A percentile compares a stretch with the other conserved stretches of the same genome.
Evolutionary conservation across 1,140 invertebrate genomes (phyloP).

Genomic region (Bathynomus jamesi): DNA sequence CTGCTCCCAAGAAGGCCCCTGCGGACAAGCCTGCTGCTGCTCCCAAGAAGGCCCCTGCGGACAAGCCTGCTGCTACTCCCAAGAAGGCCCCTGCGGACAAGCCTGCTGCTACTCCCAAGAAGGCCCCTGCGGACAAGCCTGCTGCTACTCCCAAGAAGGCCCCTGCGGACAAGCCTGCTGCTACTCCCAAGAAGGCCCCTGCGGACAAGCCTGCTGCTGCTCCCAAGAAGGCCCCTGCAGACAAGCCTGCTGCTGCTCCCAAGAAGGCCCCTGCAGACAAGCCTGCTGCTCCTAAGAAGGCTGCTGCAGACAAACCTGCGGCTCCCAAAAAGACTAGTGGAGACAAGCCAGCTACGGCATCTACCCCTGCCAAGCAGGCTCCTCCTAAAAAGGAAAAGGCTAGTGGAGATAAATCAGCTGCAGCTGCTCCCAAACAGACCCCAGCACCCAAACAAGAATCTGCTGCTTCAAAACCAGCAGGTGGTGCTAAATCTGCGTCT

Average conservation of each 20-base stretch:
- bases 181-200: too few relatives aligned
- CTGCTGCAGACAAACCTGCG: not conserved
- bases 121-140: not conserved
- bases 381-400: not conserved
- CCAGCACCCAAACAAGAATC: not conserved
- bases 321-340: not conserved
- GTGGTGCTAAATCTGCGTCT: not conserved
- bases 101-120: not conserved
- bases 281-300: not conserved
- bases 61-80: not conserved
- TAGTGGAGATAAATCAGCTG: not conserved
- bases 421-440: not conserved
- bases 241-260: not conserved
- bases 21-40: not conserved
- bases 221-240: not conserved
- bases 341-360: not conserved
- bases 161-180: not conserved
- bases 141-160: constrained; percentile 3
- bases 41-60: not conserved
- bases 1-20: not conserved
- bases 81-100: not conserved
- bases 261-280: not conserved
- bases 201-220: not conserved
- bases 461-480: not conserved
- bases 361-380: not conserved